Base-by-base conservation (phyloP, 2,888 invertebrate genomes). In the Spisula subtruncata region DNA sequence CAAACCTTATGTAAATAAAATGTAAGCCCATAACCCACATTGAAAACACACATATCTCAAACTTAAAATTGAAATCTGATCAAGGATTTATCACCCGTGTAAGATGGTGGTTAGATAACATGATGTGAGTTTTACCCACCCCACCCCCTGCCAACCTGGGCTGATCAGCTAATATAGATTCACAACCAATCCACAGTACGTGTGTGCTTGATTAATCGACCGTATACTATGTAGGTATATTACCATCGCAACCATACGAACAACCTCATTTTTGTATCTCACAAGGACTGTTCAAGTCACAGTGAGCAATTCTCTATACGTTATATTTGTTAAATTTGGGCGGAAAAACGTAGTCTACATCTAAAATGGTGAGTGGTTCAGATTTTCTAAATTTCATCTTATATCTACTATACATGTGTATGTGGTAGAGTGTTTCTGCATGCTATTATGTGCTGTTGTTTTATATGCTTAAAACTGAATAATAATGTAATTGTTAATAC, bases 241-340 rank as follows among this genome's bases (percentile, higher is more conserved):
- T n/a, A 66, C 20, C 60, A 12, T 25, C 25, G 1, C n/a, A 25
- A 25, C 60, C 25, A 66, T 25, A n/a, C n/a, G n/a, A 10, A 66
- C 20, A 66, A n/a, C 25, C 1, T 10, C 25, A 25, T 25, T 51
- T 56, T n/a, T 35, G 32, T 41, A 80, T 10, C 85, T 85, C 85
- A 85, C 85, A 14, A 85, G 80, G 85, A 85, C 85, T 79, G 85
- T 54, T 85, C 18, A 75, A 85, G 85, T 85, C 80, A 41, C 35
- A 5, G 85, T 85, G 85, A 85, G 85, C 35, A 56, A 75, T 48
- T 16, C 10, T 46, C 20, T 75, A 35, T 51, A 41, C 41, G 14
- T 32, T 20, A 46, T 10, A 56, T 83, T 46, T 25, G 16, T 16
- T 29, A 66, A 0, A 41, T 48, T 48, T 81, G n/a, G 25, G 82